Percentiles rank a stretch among this genome's conserved stretches.
These are phyloP conservation scores for Actenoides hombroni DNA, from an alignment of 2,113 vertebrate species.

Conservation along the genomic window DNA sequence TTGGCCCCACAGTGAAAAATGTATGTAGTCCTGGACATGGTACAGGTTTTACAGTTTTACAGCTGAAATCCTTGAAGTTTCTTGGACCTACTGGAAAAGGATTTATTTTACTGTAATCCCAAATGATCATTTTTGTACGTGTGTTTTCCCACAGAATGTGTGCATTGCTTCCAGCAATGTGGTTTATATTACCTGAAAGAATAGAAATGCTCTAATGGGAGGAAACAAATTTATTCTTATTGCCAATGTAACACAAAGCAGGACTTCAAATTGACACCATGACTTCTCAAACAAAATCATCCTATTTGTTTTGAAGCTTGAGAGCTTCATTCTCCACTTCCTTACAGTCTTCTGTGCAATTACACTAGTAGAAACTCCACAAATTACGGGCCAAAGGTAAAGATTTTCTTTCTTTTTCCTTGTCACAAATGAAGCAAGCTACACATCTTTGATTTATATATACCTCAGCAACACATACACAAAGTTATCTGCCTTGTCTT, in stretches of 20 bases:
- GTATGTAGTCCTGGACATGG: slow-evolving; percentile 66
- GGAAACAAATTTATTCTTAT: slow-evolving; percentile 61
- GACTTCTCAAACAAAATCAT: slow-evolving; percentile 38
- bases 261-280: slow-evolving; percentile 29
- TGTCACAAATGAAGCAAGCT: neutral
- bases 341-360: neutral
- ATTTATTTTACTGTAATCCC: slow-evolving; percentile 76
- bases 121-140: slow-evolving; percentile 63
- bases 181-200: slow-evolving; percentile 77
- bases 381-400: neutral
- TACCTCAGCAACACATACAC: neutral
- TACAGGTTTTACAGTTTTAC: slow-evolving; percentile 73
- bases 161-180: slow-evolving; percentile 74
- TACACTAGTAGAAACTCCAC: neutral
- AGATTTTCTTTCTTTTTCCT: neutral
- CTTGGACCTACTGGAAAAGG: slow-evolving; percentile 67
- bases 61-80: slow-evolving; percentile 72
- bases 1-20: slow-evolving; percentile 61
- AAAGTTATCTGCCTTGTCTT: neutral
- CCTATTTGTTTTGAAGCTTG: neutral
- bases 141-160: slow-evolving; percentile 63
- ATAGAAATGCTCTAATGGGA: slow-evolving; percentile 65
- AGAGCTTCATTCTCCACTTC: neutral
- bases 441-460: neutral
- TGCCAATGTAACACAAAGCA: slow-evolving; percentile 61